Base-by-base conservation (phyloP, 2,113 vertebrate genomes). In the Sula dactylatra region DNA sequence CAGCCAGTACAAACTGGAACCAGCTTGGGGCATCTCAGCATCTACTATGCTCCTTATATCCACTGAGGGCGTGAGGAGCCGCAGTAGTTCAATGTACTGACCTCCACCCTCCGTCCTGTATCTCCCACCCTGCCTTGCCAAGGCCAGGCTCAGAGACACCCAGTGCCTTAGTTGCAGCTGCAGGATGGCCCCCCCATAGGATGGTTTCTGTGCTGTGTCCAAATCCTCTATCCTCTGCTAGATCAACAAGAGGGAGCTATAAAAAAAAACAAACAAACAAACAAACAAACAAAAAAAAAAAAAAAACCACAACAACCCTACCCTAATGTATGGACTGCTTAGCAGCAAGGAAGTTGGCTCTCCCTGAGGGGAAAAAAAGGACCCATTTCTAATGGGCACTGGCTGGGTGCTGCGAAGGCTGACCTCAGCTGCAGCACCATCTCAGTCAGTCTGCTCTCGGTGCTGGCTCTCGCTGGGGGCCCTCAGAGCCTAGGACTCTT, bases 371-470 rank as follows among this genome's bases (percentile, higher is more conserved):
- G 50, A 5, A 15, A n/a, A 27, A 44, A 67, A 20, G 18, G 7
- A 13, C 27, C n/a, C 16, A 3, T 29, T 88, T 21, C 64, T 26
- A 6, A 8, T 0, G 2, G 49, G 38, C 42, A 19, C 10, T 21
- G 14, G 14, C 54, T 18, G 58, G 50, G 8, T 9, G 6, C 7
- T 71, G 34, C 12, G 50, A n/a, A 31, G 54, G 32, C 64, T 55
- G 47, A 27, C 12, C 72, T 21, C 34, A 18, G 52, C 38, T 72
- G 76, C 52, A 84, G 72, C 27, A 55, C 26, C 34, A 17, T 47
- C 29, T 20, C 69, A 15, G 25, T 16, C 3, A 0, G 6, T 12
- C 44, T 61, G 62, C 66, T 49, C 21, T 14, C 5, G 0, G 25
- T 24, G 31, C 81, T 52, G 61, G 18, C 67, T 44, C 72, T 64